Conservation (phyloP, 2,888 invertebrate species). For the Lamellibrachia columna region DNA sequence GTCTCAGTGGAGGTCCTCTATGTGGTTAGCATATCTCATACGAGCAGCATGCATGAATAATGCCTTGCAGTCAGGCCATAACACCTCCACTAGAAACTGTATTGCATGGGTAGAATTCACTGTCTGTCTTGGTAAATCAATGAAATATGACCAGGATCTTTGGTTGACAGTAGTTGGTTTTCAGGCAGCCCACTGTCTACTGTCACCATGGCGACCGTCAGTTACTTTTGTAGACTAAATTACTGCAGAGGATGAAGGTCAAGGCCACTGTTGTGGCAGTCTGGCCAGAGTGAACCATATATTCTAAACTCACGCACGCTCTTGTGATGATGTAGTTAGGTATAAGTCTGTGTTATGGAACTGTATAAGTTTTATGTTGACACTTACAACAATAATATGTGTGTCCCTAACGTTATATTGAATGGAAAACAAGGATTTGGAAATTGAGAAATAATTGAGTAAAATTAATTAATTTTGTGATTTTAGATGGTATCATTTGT, state of each 20-base stretch:
- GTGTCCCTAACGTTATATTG: not conserved
- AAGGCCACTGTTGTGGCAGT: not conserved
- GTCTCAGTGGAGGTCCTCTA: not conserved
- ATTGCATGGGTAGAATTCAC: not conserved
- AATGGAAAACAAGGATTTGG: not conserved
- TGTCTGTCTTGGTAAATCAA: not conserved
- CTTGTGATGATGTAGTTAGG: not conserved
- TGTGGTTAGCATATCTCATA: constrained; percentile 8
- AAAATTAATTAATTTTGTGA: too few species aligned
- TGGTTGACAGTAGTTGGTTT: not conserved
- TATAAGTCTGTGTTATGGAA: not conserved
- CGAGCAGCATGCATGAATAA: not conserved
- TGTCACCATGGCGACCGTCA: not conserved
- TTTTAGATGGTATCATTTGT: too few species aligned
- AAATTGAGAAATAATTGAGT: not conserved
- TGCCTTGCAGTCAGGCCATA: not conserved
- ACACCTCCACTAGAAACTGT: not conserved
- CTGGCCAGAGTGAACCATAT: not conserved
- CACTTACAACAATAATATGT: not conserved
- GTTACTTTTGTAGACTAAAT: constrained; percentile 16
- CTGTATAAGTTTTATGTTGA: not conserved
- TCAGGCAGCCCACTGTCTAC: not conserved
- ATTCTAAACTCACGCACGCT: not conserved
- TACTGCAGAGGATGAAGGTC: not conserved
- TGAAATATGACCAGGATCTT: not conserved